These are phyloP conservation scores for Pedionomus torquatus DNA, from an alignment of 2,113 vertebrate genomes.

Conservation along the genomic window DNA sequence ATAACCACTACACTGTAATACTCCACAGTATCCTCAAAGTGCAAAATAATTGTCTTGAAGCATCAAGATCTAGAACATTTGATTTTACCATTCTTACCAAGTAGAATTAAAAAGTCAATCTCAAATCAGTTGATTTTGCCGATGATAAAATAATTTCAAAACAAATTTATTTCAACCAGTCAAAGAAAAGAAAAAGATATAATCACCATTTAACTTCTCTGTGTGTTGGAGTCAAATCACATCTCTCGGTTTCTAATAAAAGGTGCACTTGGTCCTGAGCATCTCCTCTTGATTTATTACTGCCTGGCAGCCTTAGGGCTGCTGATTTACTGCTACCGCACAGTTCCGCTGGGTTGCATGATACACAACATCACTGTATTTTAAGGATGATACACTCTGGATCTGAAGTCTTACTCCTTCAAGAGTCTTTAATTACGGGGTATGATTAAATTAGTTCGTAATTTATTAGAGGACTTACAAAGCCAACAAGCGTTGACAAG, in stretches of 20 bases:
- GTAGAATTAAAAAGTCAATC: neutral
- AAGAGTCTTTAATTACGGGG: conserved; percentile 39
- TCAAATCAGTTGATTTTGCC: neutral
- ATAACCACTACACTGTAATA: neutral
- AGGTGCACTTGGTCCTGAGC: neutral
- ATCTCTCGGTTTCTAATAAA: conserved; percentile 48
- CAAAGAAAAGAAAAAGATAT: neutral
- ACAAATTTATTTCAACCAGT: neutral
- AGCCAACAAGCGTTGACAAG: neutral
- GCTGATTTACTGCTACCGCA: neutral
- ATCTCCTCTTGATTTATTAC: conserved; percentile 57
- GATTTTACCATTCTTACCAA: neutral
- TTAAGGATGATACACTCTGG: conserved; percentile 7
- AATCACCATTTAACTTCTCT: neutral
- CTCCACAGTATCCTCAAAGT: neutral
- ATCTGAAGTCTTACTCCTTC: conserved; percentile 29
- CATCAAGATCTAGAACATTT: neutral
- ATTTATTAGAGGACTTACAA: conserved; percentile 55
- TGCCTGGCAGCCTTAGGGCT: conserved; percentile 22
- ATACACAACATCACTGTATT: neutral
- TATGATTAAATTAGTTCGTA: conserved; percentile 41
- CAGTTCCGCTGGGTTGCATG: neutral
- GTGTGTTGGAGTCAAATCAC: neutral
- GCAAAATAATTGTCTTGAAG: neutral
- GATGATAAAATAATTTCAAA: neutral